Base-by-base conservation (phyloP, 1,140 invertebrate species). In the Antheraea mylitta region DNA sequence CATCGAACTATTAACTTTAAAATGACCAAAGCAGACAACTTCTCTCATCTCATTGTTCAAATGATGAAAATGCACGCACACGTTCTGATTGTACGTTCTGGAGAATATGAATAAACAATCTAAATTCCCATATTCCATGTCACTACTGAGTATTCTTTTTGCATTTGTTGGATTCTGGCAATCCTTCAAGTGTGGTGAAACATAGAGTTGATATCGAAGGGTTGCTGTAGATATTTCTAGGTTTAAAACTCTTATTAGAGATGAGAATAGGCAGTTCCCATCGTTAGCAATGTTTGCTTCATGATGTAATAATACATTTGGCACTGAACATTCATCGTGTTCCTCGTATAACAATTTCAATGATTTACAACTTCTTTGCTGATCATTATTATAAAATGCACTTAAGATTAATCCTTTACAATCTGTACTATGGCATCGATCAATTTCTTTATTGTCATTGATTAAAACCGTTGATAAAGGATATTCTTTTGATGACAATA, bases 241-340 rank as follows among this genome's bases (percentile, higher is more conserved):
- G 67, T 72, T 60, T 58, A 77, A 65, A 73, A 77, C 68, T 69
- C 48, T 61, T 72, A 77, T 70, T 67, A 74, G 70, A 9, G 75
- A 72, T 60, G 74, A 68, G 63, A 77, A 74, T 68, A 77, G 59
- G 72, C 73, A 74, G 70, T 77, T 72, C 67, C 70, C 70, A 75
- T 72, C 70, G 42, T 73, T 60, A 18, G 70, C 72, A 68, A 74
- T 72, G 18, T 58, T 58, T 9, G 53, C 11, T 58, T 58, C 53
- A 13, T 58, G 53, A 58, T 10, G 53, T 11, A 58, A 6, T 0
- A 18, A 58, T 16, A 18, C 53, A 11, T 58, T 58, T 58, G 48
- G 48, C 48, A 58, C 18, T 58, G 53, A 58, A 58, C 53, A 58
- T 58, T 58, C 53, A 58, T 13, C 53, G 18, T 58, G 11, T 58